Percentiles rank a stretch among this genome's conserved stretches.
Evolutionary conservation across 2,113 vertebrate genomes (phyloP).

Genomic region (Haemorhous mexicanus): DNA sequence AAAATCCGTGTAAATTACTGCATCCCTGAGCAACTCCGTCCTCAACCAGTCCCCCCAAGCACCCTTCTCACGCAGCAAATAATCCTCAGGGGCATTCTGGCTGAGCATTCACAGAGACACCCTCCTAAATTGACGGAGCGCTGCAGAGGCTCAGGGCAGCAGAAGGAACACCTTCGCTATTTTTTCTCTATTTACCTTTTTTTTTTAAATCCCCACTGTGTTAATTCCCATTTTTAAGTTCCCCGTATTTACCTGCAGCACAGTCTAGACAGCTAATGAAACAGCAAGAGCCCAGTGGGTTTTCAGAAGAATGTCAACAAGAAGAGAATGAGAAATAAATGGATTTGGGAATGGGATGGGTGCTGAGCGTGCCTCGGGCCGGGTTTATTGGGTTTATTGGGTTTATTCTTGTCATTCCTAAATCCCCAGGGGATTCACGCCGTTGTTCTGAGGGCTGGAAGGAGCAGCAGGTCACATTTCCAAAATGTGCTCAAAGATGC

Average conservation of each 20-base stretch:
- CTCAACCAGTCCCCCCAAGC: not conserved
- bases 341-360: not conserved
- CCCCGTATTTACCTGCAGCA: not conserved
- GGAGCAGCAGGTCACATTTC: not conserved
- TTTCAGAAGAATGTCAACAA: not conserved
- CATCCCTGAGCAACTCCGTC: not conserved
- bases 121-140: not conserved
- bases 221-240: not conserved
- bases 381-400: not conserved
- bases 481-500: not conserved
- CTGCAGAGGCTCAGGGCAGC: not conserved
- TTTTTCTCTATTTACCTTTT: not conserved
- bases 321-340: not conserved
- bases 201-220: not conserved
- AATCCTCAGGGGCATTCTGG: no score
- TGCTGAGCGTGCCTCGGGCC: no score
- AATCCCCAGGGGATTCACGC: not conserved
- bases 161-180: not conserved
- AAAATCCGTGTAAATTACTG: not conserved
- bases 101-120: not conserved
- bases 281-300: not conserved
- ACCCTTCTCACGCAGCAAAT: not conserved
- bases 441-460: not conserved
- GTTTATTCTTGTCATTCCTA: not conserved
- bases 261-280: slow-evolving; percentile 11